phyloP scores from a whole-genome alignment of 2,888 invertebrate genomes.

The Leucania comma region DNA sequence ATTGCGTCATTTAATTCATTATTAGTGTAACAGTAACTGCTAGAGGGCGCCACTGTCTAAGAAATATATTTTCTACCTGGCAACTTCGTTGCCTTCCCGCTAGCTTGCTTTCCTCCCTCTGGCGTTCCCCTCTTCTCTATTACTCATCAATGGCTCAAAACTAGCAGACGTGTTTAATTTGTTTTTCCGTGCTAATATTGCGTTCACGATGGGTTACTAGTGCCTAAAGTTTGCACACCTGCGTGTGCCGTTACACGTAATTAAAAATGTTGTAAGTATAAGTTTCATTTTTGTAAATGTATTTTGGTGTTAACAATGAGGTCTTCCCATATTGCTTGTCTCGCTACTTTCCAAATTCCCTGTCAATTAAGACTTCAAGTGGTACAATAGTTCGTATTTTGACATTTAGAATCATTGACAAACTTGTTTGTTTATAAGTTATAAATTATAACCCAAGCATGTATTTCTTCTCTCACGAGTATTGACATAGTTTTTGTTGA shows the following conservation, averaged over 20 bases:
- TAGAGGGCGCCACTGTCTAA: background rate
- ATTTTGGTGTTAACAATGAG: constrained; percentile 23
- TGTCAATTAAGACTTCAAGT: constrained; percentile 1
- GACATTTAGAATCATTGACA: background rate
- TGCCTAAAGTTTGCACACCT: constrained; percentile 93
- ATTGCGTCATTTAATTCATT: constrained; percentile 36
- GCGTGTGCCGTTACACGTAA: constrained; percentile 92
- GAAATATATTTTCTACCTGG: constrained; percentile 11
- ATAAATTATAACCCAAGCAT: background rate
- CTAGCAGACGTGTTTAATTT: constrained; percentile 83
- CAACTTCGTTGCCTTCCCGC: constrained; percentile 4
- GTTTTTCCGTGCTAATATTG: constrained; percentile 88
- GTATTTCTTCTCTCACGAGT: background rate
- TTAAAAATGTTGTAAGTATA: constrained; percentile 93
- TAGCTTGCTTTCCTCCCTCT: constrained; percentile 21
- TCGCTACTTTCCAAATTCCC: constrained; percentile 13
- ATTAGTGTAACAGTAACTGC: background rate
- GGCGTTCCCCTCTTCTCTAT: constrained; percentile 63
- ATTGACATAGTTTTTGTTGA: constrained; percentile 25
- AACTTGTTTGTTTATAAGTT: constrained; percentile 31
- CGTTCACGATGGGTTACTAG: constrained; percentile 95
- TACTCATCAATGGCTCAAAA: constrained; percentile 87
- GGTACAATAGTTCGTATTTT: background rate
- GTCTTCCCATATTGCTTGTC: constrained; percentile 23
- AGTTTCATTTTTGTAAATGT: constrained; percentile 35